Evolutionary conservation across 2,888 invertebrate genomes (phyloP), one percentile per base, ranked within the genome.

Genomic region (Caradrina clavipalpis): DNA sequence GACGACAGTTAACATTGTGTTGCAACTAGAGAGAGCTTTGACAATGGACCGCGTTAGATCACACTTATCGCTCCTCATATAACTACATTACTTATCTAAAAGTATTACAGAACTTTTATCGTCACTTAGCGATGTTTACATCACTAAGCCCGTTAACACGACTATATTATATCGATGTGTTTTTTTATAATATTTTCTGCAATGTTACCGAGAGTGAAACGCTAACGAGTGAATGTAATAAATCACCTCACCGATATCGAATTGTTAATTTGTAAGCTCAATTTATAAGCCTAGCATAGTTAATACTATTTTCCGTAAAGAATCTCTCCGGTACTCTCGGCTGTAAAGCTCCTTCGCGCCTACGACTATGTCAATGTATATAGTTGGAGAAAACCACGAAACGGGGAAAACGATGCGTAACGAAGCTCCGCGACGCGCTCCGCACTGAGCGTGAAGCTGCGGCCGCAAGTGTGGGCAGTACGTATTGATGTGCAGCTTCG

Each of bases 21-120:
- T 70, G 79, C 70, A 79, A 81, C 72, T 42, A 66, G 81, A 77
- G 83, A 85, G 85, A 83, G 85, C 73, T 81, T 78, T 82, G 73
- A 76, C 83, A 81, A 83, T 81, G 61, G 68, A 51, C 53, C 26
- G 60, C 70, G 85, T 81, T 80, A 76, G 80, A 81, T 85, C 76
- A 84, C 66, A 76, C 73, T 73, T 65, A 75, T 65, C 69, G 21
- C 58, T 57, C 68, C 55, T 60, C 53, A 49, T 26, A 26, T 26
- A 26, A 26, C 59, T 45, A 66, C 68, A 59, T 67, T 71, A 73
- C 59, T 73, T 75, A 75, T 74, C 69, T 69, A 63, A 69, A 70
- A 76, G 65, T 76, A 76, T 84, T 80, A 72, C 73, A 74, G 60
- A 63, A 79, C 65, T 63, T 74, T 67, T 69, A 68, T 82, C 70